These are phyloP conservation scores for Spondyliosoma cantharus DNA, from an alignment of 2,797 vertebrate species.

Conservation along the genomic window DNA sequence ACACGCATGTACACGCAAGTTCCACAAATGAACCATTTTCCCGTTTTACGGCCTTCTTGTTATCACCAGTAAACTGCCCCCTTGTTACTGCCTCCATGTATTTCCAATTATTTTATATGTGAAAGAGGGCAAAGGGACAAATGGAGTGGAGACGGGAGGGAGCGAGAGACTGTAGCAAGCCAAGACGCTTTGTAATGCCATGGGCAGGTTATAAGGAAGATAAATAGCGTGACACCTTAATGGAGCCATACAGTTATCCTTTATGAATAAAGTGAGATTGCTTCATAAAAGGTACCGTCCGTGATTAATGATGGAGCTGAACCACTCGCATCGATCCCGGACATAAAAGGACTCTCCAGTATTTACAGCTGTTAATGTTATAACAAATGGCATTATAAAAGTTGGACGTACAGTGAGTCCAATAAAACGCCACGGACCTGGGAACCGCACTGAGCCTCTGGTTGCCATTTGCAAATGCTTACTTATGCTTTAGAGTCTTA, in stretches of 20 bases:
- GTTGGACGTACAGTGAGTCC: slow-evolving; percentile 61
- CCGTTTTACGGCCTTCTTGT: slow-evolving; percentile 70
- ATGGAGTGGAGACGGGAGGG: slow-evolving; percentile 67
- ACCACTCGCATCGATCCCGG: slow-evolving; percentile 68
- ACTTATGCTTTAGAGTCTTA: slow-evolving; percentile 14
- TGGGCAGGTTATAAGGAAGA: slow-evolving; percentile 82
- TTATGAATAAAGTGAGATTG: slow-evolving; percentile 85
- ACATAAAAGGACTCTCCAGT: slow-evolving; percentile 77
- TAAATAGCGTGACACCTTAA: slow-evolving; percentile 84
- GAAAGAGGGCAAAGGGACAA: slow-evolving; percentile 79
- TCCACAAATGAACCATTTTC: slow-evolving; percentile 67
- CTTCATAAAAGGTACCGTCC: slow-evolving; percentile 79
- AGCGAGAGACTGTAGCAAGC: slow-evolving; percentile 65
- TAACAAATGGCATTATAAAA: slow-evolving; percentile 81
- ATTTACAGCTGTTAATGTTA: slow-evolving; percentile 82
- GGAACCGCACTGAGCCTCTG: slow-evolving; percentile 47
- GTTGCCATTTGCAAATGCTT: slow-evolving; percentile 23
- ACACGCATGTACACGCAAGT: slow-evolving; percentile 16
- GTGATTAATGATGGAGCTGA: slow-evolving; percentile 76
- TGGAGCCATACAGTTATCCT: slow-evolving; percentile 83
- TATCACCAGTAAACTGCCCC: slow-evolving; percentile 77
- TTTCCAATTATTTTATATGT: slow-evolving; percentile 83
- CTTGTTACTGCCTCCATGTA: slow-evolving; percentile 79
- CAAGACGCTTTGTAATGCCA: slow-evolving; percentile 76
- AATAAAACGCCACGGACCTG: slow-evolving; percentile 61